A percentile compares a stretch with the other conserved stretches of the same genome.
Evolutionary conservation across 2,113 vertebrate genomes (phyloP).

Genomic region (Poicephalus gulielmi): DNA sequence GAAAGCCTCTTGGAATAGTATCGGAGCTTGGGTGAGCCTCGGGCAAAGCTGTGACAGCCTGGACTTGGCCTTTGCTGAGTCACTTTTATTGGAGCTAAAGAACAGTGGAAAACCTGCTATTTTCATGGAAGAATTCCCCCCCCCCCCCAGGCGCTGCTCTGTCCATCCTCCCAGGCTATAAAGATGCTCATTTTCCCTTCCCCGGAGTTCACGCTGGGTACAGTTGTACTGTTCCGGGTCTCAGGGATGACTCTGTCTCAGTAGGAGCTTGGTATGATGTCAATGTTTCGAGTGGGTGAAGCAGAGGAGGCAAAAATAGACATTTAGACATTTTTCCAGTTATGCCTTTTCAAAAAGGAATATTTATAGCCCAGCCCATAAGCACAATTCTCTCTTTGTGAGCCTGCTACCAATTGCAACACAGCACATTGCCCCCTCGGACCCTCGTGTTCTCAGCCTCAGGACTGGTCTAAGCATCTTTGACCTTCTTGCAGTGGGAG

Average conservation of each 20-base stretch:
- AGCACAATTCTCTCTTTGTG: constrained; percentile 74
- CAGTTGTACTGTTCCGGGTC: neutral
- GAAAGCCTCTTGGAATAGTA: neutral
- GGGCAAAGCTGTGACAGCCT: neutral
- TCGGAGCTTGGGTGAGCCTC: neutral
- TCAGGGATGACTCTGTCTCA: neutral
- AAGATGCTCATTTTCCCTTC: neutral
- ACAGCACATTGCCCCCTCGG: neutral
- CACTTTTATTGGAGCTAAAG: neutral
- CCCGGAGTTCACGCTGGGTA: neutral
- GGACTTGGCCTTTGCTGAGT: neutral
- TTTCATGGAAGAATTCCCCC: neutral
- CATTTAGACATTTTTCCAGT: constrained; percentile 75
- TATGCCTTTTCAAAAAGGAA: constrained; percentile 58
- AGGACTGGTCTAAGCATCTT: neutral
- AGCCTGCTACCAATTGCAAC: neutral
- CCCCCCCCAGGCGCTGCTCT: neutral
- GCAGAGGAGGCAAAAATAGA: constrained; percentile 79
- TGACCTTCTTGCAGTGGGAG: neutral
- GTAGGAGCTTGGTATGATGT: constrained; percentile 84
- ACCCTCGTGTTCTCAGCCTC: neutral
- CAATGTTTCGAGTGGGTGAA: constrained; percentile 78
- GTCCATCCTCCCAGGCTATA: neutral
- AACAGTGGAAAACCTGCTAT: neutral
- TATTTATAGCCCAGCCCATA: constrained; percentile 48